These are phyloP conservation scores for Ernsta delagoae DNA, from an alignment of 2,888 invertebrate genomes.

Conservation along the genomic window DNA sequence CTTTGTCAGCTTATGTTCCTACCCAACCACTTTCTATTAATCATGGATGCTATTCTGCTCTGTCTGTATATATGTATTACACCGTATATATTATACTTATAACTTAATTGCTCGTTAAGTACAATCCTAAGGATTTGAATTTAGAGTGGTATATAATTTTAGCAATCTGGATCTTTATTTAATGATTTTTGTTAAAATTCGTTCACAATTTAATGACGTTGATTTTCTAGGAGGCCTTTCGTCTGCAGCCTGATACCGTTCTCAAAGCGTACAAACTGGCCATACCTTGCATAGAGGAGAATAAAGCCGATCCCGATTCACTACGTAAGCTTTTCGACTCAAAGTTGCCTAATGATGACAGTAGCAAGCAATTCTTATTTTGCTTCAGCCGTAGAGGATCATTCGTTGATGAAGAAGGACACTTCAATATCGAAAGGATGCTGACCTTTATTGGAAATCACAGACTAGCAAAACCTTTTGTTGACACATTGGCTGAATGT, in stretches of 20 bases:
- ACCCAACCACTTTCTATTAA: no score
- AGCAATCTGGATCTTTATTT: no score
- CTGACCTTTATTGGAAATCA: slow-evolving; percentile 2
- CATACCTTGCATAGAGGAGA: slow-evolving; percentile 20
- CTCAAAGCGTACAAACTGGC: slow-evolving; percentile 4
- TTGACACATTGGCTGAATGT: slow-evolving; percentile 17
- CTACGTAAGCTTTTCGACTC: slow-evolving; percentile 11
- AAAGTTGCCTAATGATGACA: slow-evolving; percentile 11
- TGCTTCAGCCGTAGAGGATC: slow-evolving; percentile 13
- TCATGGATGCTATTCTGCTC: no score
- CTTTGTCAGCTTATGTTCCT: no score
- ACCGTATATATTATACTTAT: no score
- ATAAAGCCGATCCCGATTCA: slow-evolving; percentile 11
- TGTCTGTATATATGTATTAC: no score
- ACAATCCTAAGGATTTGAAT: no score
- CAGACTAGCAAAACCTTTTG: not conserved
- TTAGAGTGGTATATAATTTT: no score
- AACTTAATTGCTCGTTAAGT: no score
- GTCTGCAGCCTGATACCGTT: not conserved
- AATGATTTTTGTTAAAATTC: no score
- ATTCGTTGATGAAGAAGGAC: slow-evolving; percentile 16
- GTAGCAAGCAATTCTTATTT: slow-evolving; percentile 10
- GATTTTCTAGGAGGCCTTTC: not conserved
- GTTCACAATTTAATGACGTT: no score
- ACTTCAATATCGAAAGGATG: slow-evolving; percentile 19